These are phyloP conservation scores for Irena cyanogastra DNA, from an alignment of 2,113 vertebrate genomes.

Conservation along the genomic window DNA sequence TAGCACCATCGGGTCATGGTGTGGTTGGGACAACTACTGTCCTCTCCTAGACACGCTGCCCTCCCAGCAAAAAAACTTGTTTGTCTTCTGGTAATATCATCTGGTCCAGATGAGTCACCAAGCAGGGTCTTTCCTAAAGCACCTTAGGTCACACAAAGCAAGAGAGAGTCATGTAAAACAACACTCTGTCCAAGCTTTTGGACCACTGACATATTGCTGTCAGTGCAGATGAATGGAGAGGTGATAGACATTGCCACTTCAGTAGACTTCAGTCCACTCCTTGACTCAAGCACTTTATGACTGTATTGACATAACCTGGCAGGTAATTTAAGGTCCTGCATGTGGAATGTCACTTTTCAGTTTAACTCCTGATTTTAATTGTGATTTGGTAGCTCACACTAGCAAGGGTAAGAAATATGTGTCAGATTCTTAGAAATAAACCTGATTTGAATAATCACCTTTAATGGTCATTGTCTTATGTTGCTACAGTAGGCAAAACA, in stretches of 20 bases:
- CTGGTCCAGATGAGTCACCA: neutral
- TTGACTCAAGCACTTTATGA: neutral
- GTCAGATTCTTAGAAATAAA: neutral
- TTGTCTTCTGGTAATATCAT: neutral
- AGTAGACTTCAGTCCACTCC: neutral
- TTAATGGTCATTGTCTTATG: neutral
- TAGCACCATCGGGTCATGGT: neutral
- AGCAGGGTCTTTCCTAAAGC: neutral
- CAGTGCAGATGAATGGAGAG: neutral
- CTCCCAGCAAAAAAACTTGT: neutral
- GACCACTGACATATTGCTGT: neutral
- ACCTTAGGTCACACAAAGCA: neutral
- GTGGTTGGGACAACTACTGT: neutral
- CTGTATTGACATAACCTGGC: neutral
- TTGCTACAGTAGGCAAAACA: neutral
- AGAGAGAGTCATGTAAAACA: neutral
- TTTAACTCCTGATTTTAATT: neutral
- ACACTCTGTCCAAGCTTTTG: neutral
- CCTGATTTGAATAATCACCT: neutral
- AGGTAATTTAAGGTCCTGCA: neutral
- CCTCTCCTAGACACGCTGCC: neutral
- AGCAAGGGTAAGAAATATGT: neutral
- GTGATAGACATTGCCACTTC: neutral
- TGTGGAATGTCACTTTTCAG: neutral
- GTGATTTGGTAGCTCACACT: neutral